Conservation (phyloP, 2,113 vertebrate species). For the Phylloscopus trochiloides region DNA sequence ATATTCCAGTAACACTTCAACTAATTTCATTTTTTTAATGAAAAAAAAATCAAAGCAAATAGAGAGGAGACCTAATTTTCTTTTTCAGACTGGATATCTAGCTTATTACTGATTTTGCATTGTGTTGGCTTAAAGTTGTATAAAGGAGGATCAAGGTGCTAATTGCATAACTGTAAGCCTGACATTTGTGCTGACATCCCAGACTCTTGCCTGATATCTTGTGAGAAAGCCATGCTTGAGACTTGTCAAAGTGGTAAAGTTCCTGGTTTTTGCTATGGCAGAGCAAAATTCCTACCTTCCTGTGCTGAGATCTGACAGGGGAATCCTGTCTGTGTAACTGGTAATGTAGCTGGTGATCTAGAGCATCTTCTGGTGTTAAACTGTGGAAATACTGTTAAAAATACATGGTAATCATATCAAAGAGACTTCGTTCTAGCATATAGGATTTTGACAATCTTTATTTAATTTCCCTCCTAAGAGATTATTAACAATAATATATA, state of each 20-base stretch:
- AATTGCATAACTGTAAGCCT: neutral
- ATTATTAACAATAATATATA: neutral
- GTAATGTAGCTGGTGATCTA: neutral
- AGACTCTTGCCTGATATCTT: neutral
- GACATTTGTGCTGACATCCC: neutral
- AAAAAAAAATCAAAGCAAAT: neutral
- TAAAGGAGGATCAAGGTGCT: neutral
- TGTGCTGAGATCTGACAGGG: neutral
- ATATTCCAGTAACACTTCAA: neutral
- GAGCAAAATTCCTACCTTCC: neutral
- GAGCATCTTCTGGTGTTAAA: neutral
- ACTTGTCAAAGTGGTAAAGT: neutral
- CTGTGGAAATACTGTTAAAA: neutral
- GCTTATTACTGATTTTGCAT: neutral
- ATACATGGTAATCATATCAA: neutral
- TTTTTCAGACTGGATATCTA: neutral
- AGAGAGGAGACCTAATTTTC: neutral
- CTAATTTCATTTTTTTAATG: neutral
- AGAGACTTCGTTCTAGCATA: neutral
- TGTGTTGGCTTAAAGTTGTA: neutral
- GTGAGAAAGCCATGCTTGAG: neutral
- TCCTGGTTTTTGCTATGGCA: neutral
- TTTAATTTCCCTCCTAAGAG: neutral
- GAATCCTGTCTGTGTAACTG: neutral
- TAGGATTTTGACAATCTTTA: neutral